Percentiles rank a stretch among this genome's conserved stretches.
These are phyloP conservation scores for Peromyscus polionotus DNA, from an alignment of 2,113 vertebrate genomes.

Conservation along the genomic window DNA sequence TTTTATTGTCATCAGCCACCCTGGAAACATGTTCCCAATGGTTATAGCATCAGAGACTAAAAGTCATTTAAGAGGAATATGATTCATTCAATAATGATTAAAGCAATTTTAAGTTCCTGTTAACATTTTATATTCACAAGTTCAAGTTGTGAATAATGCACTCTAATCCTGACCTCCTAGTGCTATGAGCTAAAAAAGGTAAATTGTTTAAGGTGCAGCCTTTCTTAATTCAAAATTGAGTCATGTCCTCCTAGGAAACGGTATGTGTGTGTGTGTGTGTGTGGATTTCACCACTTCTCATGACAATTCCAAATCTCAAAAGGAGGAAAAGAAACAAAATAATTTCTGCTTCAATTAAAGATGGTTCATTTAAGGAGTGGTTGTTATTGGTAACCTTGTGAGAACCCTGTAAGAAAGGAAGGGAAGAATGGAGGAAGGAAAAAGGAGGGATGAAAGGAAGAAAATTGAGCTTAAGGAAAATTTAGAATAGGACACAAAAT, in stretches of 20 bases:
- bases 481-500: conserved; percentile 15
- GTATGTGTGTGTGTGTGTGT: neutral
- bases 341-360: conserved; percentile 51
- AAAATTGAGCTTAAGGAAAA: conserved; percentile 3
- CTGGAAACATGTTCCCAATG: conserved; percentile 58
- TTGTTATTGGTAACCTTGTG: conserved; percentile 32
- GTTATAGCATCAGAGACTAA: conserved; percentile 63
- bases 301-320: conserved; percentile 41
- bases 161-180: conserved; percentile 43
- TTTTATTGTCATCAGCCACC: conserved; percentile 68
- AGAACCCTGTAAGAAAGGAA: neutral
- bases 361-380: neutral
- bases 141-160: conserved; percentile 54
- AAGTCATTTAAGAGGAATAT: conserved; percentile 52
- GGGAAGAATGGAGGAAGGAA: neutral
- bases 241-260: conserved; percentile 27
- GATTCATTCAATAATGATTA: conserved; percentile 70
- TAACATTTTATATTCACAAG: conserved; percentile 44
- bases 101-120: conserved; percentile 48
- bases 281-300: conserved; percentile 34
- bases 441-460: neutral
- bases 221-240: conserved; percentile 66
- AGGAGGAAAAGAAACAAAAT: conserved; percentile 4
- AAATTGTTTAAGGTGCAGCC: conserved; percentile 61
- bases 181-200: conserved; percentile 7